Evolutionary conservation across 1,140 invertebrate genomes (phyloP), one percentile per base, ranked within the genome.

Genomic region (Caenorhabditis inopinata): DNA sequence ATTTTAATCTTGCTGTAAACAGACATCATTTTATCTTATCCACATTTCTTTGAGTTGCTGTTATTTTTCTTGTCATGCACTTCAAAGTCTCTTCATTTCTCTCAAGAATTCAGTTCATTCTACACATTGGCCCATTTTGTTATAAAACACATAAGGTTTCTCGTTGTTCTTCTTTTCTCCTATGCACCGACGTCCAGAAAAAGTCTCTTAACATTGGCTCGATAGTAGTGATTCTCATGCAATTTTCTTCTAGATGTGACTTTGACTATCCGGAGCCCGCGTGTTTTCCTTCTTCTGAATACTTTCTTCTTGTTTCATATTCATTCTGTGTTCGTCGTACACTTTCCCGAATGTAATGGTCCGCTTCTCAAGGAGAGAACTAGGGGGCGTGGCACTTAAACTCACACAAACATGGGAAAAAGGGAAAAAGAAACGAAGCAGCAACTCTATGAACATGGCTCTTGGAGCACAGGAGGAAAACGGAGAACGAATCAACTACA

Each of bases 291-390:
- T 29, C 58, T 68, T 68, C 32, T 68, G 58, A 68, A 68, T 68
- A 68, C 38, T 68, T 32, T 38, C 58, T n/a, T 68, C 58, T 23
- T 14, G 38, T 42, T 38, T 68, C 29, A 38, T 68, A 38, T 32
- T 68, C 38, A 68, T 68, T 68, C 58, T 68, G 58, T 68, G 58
- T 68, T 38, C 32, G 58, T 68, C 32, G 58, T 68, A 68, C 58
- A 68, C 58, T 68, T 68, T 68, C 29, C 58, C 58, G 38, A 68
- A 38, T 32, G 58, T 68, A 68, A 68, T 38, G 58, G 58, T 68
- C 58, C 58, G 32, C n/a, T 42, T 29, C 58, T 68, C 58, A 32
- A 16, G 6, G 51, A 14, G 7, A 11, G 58, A 68, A 42, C 48
- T 51, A 51, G 48, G 2, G 32, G 58, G 58, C 32, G 32, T 38